Percentiles rank a stretch among this genome's conserved stretches.
Evolutionary conservation across 1,140 invertebrate species (phyloP).

Genomic region (Amyelois transitella): DNA sequence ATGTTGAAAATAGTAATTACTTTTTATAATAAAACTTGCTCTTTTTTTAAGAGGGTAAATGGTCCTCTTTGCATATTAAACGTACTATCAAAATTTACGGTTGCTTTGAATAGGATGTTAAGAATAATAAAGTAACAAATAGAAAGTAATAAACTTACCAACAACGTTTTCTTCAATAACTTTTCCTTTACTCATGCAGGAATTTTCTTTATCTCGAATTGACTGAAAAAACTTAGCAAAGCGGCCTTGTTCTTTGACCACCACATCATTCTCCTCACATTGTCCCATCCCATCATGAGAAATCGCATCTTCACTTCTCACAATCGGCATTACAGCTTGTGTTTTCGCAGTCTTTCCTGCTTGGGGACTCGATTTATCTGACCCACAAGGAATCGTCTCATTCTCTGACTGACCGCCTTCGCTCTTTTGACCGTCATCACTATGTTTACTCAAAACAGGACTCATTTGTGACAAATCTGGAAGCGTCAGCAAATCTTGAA

Average conservation of each 20-base stretch:
- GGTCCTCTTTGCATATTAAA: conserved; percentile 9
- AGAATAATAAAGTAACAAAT: background rate
- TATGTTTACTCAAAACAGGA: conserved; percentile 59
- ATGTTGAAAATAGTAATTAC: background rate
- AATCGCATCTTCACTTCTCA: conserved; percentile 59
- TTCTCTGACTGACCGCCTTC: conserved; percentile 64
- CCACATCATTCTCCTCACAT: conserved; percentile 49
- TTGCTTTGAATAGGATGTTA: background rate
- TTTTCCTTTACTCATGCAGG: conserved; percentile 69
- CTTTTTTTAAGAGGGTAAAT: too few relatives aligned
- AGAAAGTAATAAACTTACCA: conserved; percentile 27
- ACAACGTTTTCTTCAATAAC: conserved; percentile 59
- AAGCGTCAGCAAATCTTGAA: conserved; percentile 54
- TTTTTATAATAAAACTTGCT: background rate
- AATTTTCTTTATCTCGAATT: conserved; percentile 63
- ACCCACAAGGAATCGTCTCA: conserved; percentile 67
- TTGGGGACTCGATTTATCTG: conserved; percentile 65
- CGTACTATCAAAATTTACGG: background rate
- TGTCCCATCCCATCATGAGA: conserved; percentile 30
- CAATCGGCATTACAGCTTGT: conserved; percentile 68
- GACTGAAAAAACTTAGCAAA: conserved; percentile 63
- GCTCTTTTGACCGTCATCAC: conserved; percentile 65
- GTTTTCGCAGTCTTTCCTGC: conserved; percentile 55
- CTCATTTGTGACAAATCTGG: conserved; percentile 63
- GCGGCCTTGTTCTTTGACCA: conserved; percentile 60